These are phyloP conservation scores for Acrocephalus scirpaceus DNA, from an alignment of 2,797 vertebrate species.

Conservation along the genomic window DNA sequence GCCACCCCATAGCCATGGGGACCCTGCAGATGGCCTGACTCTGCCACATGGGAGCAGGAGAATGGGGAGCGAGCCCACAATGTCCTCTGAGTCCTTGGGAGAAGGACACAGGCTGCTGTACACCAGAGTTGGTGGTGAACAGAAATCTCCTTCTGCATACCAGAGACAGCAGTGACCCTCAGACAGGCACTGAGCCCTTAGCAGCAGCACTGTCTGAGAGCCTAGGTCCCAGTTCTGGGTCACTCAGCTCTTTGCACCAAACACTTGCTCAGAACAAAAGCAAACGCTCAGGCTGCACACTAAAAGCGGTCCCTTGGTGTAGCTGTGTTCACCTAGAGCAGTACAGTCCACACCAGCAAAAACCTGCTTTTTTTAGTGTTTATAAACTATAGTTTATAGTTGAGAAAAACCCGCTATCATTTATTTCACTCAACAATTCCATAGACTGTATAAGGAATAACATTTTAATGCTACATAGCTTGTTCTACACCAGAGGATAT, in stretches of 20 bases:
- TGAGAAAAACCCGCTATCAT: not conserved
- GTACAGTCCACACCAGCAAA: not conserved
- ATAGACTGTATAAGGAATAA: not conserved
- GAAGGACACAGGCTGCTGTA: not conserved
- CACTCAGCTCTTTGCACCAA: not conserved
- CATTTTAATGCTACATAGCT: not conserved
- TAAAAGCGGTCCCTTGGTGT: not conserved
- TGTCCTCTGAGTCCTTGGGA: not conserved
- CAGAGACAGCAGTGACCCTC: not conserved
- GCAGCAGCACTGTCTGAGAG: not conserved
- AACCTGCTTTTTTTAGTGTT: not conserved
- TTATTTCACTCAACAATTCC: not conserved
- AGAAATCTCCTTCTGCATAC: not conserved
- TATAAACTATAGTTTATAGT: not conserved
- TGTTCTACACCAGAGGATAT: not conserved
- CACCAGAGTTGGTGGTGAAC: accelerated
- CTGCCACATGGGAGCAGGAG: not conserved
- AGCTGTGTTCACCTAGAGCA: not conserved
- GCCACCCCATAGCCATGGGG: not conserved
- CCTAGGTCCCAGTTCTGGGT: not conserved
- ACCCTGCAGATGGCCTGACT: not conserved
- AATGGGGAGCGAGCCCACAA: not conserved
- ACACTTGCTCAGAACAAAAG: not conserved
- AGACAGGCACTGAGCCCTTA: not conserved
- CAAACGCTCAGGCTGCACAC: not conserved